Base-by-base conservation (phyloP, 2,888 invertebrate genomes). In the Philaethria dido region DNA sequence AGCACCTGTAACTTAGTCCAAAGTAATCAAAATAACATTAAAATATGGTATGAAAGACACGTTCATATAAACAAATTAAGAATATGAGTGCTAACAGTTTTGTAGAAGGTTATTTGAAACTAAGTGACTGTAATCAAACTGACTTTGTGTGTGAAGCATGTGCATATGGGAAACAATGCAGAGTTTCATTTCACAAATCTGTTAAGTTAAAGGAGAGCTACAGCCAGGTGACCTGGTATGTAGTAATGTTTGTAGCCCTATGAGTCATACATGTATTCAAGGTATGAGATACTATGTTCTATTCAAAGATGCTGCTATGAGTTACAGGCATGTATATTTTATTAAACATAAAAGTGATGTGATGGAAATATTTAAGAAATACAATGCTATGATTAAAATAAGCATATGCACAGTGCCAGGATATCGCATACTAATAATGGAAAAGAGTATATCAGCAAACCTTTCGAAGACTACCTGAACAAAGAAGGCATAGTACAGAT, bases 11-110 rank as follows among this genome's bases (percentile, higher is more conserved):
- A 75, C 65, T 50, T 72, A 13, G 72, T 72, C 3, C 71, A 74
- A 64, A n/a, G n/a, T n/a, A n/a, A n/a, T n/a, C n/a, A n/a, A n/a
- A 67, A 20, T 50, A 29, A 39, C 16, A 55, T 74, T 6, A 75
- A 73, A 71, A 55, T 47, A 9, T 72, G 72, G 68, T 69, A 72
- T 69, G 71, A 69, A 64, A n/a, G 71, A n/a, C 39, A 72, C 18
- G 33, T 71, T 2, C 68, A 71, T 55, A 22, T 66, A 0, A 61
- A 71, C 62, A 70, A 66, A 44, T 70, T 3, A 47, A 66, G 20
- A 70, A 62, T 18, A 70, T 68, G 68, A 44, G 61, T 50, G 63
- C 54, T 20, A 62, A 62, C 42, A 36, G 25, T 60, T 52, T 60
- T 0, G 50, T 67, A 50, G 33, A 54, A 39, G 63, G 62, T 20